A percentile compares a stretch with the other conserved stretches of the same genome.
Conservation (phyloP, 2,888 invertebrate genomes). For the Macaria notata region DNA sequence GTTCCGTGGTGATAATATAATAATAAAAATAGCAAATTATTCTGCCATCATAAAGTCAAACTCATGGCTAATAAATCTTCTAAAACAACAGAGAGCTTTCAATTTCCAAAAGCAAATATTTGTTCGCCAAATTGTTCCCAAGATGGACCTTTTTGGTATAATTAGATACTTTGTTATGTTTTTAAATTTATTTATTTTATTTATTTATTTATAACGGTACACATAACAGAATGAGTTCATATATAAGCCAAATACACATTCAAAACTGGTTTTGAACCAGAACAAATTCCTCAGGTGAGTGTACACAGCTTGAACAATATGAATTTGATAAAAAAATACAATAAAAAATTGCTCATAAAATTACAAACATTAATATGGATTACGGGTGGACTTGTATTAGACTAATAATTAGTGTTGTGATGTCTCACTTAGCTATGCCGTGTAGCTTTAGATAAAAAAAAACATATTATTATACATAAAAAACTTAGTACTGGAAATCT, state of each 20-base stretch:
- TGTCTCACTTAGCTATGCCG: not conserved
- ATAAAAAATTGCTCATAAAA: not conserved
- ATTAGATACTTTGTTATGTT: slow-evolving; percentile 15
- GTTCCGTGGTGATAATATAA: too few species aligned
- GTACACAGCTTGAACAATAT: too few species aligned
- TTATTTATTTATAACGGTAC: too few species aligned
- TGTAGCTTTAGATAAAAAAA: not conserved
- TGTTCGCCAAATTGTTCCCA: slow-evolving; percentile 13
- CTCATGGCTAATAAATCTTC: not conserved
- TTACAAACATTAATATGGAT: slow-evolving; percentile 9
- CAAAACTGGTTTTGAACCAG: too few species aligned
- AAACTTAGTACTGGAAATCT: too few species aligned
- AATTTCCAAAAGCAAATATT: slow-evolving; percentile 9
- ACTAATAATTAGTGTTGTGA: too few species aligned
- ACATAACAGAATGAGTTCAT: too few species aligned
- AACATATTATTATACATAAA: too few species aligned
- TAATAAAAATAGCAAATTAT: too few species aligned
- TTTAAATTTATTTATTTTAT: slow-evolving; percentile 15
- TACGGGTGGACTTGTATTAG: not conserved
- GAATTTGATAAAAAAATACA: too few species aligned
- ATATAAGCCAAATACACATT: too few species aligned
- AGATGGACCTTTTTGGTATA: slow-evolving; percentile 9
- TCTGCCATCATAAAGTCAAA: not conserved
- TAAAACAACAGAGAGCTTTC: slow-evolving; percentile 4
- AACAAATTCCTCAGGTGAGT: too few species aligned